phyloP scores from a whole-genome alignment of 2,888 invertebrate genomes.

The Rambutsinella grinnellia region DNA sequence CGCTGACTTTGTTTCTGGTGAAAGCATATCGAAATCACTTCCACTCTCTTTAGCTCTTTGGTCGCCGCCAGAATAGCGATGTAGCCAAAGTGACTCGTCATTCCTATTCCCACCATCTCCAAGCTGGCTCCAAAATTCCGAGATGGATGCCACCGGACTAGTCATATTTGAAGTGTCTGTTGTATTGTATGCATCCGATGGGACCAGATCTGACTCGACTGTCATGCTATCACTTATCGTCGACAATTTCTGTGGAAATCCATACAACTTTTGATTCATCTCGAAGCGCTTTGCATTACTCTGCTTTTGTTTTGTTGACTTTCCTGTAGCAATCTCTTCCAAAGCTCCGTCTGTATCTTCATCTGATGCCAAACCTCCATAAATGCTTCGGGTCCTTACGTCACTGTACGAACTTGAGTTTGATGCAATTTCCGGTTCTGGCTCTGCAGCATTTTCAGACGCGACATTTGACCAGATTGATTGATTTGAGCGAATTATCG shows the following conservation, averaged over 20 bases:
- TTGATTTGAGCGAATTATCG: no score
- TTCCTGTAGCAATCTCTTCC: slow-evolving; percentile 6
- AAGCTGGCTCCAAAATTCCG: neutral
- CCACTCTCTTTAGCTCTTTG: neutral
- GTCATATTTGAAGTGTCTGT: neutral
- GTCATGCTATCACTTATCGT: neutral
- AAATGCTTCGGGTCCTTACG: slow-evolving; percentile 18
- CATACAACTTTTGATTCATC: neutral
- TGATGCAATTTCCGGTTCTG: neutral
- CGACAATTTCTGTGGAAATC: neutral
- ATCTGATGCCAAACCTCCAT: slow-evolving; percentile 28
- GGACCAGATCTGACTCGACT: neutral
- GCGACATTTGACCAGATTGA: slow-evolving; percentile 44
- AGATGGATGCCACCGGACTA: neutral
- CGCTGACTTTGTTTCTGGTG: slow-evolving; percentile 4
- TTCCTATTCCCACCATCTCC: neutral
- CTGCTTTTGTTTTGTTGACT: neutral
- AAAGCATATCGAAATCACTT: neutral
- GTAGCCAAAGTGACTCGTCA: neutral
- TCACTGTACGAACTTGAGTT: neutral
- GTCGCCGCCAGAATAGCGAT: neutral
- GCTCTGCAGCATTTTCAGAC: slow-evolving; percentile 9
- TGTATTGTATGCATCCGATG: neutral
- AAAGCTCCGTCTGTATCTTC: slow-evolving; percentile 20
- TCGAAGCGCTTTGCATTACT: slow-evolving; percentile 4